Evolutionary conservation across 2,888 invertebrate genomes (phyloP).

Genomic region (Limnephilus marmoratus): DNA sequence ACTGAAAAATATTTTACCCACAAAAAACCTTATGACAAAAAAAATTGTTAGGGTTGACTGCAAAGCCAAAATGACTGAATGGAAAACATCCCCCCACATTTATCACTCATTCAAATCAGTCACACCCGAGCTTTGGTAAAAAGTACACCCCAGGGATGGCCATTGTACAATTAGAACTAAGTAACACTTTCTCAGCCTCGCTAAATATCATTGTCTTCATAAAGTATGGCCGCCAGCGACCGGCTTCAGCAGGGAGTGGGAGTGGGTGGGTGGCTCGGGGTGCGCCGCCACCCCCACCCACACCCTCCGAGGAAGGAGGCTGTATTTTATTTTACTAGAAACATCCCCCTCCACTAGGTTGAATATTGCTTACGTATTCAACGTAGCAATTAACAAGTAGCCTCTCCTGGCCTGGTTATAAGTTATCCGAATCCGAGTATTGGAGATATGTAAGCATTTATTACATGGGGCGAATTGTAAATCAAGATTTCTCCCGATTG

Average conservation of each 20-base stretch:
- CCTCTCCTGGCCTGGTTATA: slow-evolving; percentile 26
- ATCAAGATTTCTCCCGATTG: slow-evolving; percentile 42
- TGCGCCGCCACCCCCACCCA: not conserved
- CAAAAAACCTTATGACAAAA: not conserved
- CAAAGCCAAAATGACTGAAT: slow-evolving; percentile 2
- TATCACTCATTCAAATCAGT: slow-evolving; percentile 25
- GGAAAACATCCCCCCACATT: not conserved
- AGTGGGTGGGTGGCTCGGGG: not conserved
- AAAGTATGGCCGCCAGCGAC: slow-evolving; percentile 37
- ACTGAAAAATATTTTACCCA: not conserved
- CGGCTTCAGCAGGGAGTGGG: not conserved
- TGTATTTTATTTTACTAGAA: slow-evolving; percentile 41
- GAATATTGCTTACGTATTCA: slow-evolving; percentile 50
- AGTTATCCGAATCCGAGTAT: not conserved
- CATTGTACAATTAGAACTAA: slow-evolving; percentile 48
- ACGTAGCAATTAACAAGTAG: slow-evolving; percentile 27
- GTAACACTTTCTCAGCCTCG: slow-evolving; percentile 46
- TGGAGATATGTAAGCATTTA: slow-evolving; percentile 2
- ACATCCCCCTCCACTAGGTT: slow-evolving; percentile 24
- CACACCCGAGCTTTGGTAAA: slow-evolving; percentile 18
- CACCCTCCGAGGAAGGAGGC: not conserved
- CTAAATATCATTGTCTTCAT: slow-evolving; percentile 53
- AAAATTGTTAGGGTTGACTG: not conserved
- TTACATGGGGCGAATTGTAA: slow-evolving; percentile 35
- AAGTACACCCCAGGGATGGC: slow-evolving; percentile 34